Base-by-base conservation (phyloP, 2,113 vertebrate genomes). In the Cyanistes caeruleus region DNA sequence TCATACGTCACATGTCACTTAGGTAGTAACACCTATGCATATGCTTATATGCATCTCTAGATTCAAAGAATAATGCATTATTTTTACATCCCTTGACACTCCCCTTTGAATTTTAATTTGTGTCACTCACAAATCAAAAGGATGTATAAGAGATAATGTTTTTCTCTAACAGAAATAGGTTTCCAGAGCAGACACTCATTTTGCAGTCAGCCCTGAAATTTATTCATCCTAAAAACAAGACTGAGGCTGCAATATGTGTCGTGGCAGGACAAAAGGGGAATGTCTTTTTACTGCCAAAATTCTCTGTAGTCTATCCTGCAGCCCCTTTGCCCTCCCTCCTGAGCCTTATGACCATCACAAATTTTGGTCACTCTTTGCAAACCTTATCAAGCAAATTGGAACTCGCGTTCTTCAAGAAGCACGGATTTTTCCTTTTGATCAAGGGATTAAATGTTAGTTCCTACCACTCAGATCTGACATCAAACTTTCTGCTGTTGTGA, bases 211-310 rank as follows among this genome's bases (percentile, higher is more conserved):
- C 28, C 65, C 55, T 13, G 39, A 46, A 83, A 73, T 90, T 85
- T 84, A 89, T 44, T 86, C 94, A 80, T 87, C 48, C 48, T 77
- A n/a, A 43, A 89, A 84, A 33, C 31, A 95, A 86, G 73, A 70
- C n/a, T 62, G 8, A 70, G 23, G 39, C 30, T 58, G 15, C 44
- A 85, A 65, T 53, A 73, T 12, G 13, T 35, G 16, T 13, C 28
- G 10, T 31, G 43, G 27, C 53, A 84, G 35, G 21, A 93, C 53
- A 83, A 65, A 14, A 53, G 5, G 13, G 21, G 59, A 67, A 31
- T 16, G 5, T 23, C 11, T 75, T 81, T 70, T 51, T n/a, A 53
- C 13, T 37, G n/a, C 0, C 8, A 67, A 84, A 91, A 56, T 35
- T 8, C 22, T 56, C 33, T 79, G 16, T 22, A 81, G 31, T 62